These are phyloP conservation scores for Alfaro cultratus DNA, from an alignment of 2,797 vertebrate genomes.

Conservation along the genomic window DNA sequence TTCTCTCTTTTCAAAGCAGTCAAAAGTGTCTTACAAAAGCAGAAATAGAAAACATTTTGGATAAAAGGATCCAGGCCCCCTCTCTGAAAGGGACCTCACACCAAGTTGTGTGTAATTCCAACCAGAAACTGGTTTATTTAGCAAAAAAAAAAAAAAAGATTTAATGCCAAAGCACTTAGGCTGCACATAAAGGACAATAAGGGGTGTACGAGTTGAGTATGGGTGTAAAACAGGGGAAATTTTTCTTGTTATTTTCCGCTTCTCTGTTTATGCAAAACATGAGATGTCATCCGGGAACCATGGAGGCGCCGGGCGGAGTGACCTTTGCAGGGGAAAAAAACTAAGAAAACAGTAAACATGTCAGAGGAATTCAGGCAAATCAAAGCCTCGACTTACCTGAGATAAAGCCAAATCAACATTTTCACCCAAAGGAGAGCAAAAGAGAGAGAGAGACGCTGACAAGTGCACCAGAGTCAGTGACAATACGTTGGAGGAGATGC, in stretches of 20 bases:
- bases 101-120: constrained; percentile 86
- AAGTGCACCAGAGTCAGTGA: constrained; percentile 95
- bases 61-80: constrained; percentile 86
- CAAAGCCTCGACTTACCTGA: constrained; percentile 88
- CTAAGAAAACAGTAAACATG: constrained; percentile 86
- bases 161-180: constrained; percentile 84
- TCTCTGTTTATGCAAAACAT: constrained; percentile 74
- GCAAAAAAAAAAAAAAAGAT: constrained; percentile 85
- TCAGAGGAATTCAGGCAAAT: constrained; percentile 89
- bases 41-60: constrained; percentile 87
- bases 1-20: constrained; percentile 85
- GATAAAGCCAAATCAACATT: constrained; percentile 96
- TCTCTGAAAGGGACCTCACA: constrained; percentile 87
- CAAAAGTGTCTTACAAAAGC: constrained; percentile 87
- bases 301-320: constrained; percentile 50
- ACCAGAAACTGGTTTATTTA: constrained; percentile 88
- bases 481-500: constrained; percentile 92
- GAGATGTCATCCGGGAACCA: constrained; percentile 51
- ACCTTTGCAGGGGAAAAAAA: constrained; percentile 48
- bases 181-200: constrained; percentile 83
- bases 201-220: constrained; percentile 59
- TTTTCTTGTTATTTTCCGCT: constrained; percentile 76
- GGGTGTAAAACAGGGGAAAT: constrained; percentile 57
- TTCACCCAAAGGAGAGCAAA: constrained; percentile 87
- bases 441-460: constrained; percentile 93